Conservation (phyloP, 2,888 invertebrate genomes). For the Agrochola macilenta region DNA sequence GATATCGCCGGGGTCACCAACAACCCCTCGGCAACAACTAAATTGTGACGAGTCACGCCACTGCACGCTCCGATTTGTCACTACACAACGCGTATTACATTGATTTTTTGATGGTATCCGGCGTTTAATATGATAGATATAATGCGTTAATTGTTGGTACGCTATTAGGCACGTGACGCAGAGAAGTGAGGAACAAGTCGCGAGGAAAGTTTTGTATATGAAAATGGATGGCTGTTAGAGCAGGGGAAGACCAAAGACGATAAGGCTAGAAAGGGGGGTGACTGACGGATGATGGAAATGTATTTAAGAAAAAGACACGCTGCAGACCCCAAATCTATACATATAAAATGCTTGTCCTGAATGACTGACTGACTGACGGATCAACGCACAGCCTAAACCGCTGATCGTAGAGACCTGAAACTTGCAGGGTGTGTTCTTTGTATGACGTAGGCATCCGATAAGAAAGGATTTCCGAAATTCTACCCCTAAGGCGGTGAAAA, state of each 20-base stretch:
- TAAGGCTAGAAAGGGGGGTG: background rate
- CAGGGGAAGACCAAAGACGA: background rate
- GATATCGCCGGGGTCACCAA: slow-evolving; percentile 83
- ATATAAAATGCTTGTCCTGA: too few relatives aligned
- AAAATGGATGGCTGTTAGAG: background rate
- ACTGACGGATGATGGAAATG: background rate
- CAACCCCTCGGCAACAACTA: slow-evolving; percentile 68
- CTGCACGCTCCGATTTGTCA: slow-evolving; percentile 55
- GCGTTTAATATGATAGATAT: slow-evolving; percentile 10
- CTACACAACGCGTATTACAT: slow-evolving; percentile 46
- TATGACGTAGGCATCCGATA: too few relatives aligned
- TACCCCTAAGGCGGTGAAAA: too few relatives aligned
- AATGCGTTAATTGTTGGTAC: slow-evolving; percentile 16
- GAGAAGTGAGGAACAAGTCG: background rate
- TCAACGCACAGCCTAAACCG: too few relatives aligned
- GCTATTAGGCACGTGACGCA: background rate
- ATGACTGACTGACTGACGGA: too few relatives aligned
- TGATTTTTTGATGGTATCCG: slow-evolving; percentile 47
- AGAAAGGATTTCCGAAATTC: too few relatives aligned
- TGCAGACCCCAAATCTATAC: too few relatives aligned
- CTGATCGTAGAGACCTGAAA: too few relatives aligned
- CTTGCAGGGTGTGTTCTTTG: too few relatives aligned
- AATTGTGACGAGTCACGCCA: slow-evolving; percentile 80
- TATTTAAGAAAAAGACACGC: background rate
- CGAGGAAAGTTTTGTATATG: background rate